Evolutionary conservation across 2,113 vertebrate species (phyloP).

Genomic region (Australoheros scitulus): DNA sequence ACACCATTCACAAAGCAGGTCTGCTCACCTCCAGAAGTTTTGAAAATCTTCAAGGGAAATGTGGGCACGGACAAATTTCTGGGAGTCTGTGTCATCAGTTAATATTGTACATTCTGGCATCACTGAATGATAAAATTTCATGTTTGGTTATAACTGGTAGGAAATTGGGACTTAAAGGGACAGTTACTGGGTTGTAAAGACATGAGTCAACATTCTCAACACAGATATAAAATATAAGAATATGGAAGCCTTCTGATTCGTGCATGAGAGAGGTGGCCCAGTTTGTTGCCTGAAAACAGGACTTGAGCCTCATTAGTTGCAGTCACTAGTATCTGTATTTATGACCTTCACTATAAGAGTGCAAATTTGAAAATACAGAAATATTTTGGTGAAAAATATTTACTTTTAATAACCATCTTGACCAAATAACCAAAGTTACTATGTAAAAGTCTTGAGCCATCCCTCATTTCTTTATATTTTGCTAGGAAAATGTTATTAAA

Average conservation of each 20-base stretch:
- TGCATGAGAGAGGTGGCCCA: neutral
- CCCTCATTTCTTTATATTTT: neutral
- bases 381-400: neutral
- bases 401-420: neutral
- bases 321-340: neutral
- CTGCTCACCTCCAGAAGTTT: neutral
- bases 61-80: slow-evolving; percentile 23
- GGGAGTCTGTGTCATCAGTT: slow-evolving; percentile 17
- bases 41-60: neutral
- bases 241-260: slow-evolving; percentile 29
- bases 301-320: neutral
- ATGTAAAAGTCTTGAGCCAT: neutral
- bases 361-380: neutral
- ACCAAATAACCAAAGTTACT: neutral
- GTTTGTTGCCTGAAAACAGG: neutral
- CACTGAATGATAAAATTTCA: slow-evolving; percentile 60
- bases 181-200: slow-evolving; percentile 54
- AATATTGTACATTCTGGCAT: slow-evolving; percentile 46
- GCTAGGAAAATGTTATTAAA: neutral
- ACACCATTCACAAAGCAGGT: neutral
- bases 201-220: slow-evolving; percentile 37
- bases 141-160: slow-evolving; percentile 41
- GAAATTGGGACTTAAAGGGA: slow-evolving; percentile 44
- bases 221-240: slow-evolving; percentile 21
- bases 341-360: neutral